Base-by-base conservation (phyloP, 2,113 vertebrate genomes). In the Zapornia atra region DNA sequence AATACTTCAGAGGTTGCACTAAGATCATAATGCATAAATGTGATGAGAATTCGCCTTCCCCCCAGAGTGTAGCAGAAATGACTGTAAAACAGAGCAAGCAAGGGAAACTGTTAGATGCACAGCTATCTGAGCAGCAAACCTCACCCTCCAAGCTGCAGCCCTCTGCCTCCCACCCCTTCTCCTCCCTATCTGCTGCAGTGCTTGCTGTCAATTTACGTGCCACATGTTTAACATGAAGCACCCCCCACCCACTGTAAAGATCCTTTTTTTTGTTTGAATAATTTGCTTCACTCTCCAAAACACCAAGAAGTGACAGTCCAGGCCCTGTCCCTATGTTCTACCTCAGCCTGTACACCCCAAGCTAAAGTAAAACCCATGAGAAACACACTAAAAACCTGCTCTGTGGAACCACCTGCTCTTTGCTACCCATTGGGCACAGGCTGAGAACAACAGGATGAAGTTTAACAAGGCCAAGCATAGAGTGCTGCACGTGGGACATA, bases 21-120 rank as follows among this genome's bases (percentile, higher is more conserved):
- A 88, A 92, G 72, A 76, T 64, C 88, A 84, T 57, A 96, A 97
- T 94, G 93, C 96, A 80, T 56, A 72, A 22, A 94, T 87, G 94
- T 48, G n/a, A 90, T 91, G 92, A 40, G 92, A 86, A 86, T 78
- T 73, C 88, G 87, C 97, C 95, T 96, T 95, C 95, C 96, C 96
- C 44, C 96, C 97, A 92, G 88, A 95, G 96, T 80, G 96, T 84
- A 96, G 97, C 98, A 98, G 97, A 92, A 95, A 96, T 93, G 92
- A 71, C 48, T 14, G 50, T 70, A 76, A 69, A 91, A 96, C 97
- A 95, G 95, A 91, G 85, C 95, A 91, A 98, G 98, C 95, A 96
- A 97, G 98, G 98, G 98, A 98, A 98, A 98, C 98, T 98, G 98
- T 98, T 98, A 98, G 97, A 98, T 98, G 98, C 98, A 8, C 90